Evolutionary conservation across 2,113 vertebrate species (phyloP).

Genomic region (Pelusios castaneus): DNA sequence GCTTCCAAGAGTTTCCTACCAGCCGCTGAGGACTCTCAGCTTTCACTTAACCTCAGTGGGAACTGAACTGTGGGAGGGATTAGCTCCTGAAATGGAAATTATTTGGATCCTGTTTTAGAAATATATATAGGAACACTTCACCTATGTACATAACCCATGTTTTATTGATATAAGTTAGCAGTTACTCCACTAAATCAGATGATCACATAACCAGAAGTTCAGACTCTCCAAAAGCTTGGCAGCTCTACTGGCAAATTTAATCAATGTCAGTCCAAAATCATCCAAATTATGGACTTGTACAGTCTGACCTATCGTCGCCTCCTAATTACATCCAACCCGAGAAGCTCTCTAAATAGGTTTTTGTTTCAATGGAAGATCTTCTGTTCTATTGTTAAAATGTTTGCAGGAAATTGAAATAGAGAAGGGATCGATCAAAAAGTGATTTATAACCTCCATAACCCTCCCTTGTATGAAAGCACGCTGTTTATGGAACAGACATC

Average conservation of each 20-base stretch:
- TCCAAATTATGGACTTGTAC: background rate
- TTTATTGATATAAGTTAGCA: background rate
- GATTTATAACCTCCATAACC: constrained; percentile 12
- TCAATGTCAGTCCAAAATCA: constrained; percentile 22
- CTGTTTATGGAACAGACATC: background rate
- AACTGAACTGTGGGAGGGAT: background rate
- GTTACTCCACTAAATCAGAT: background rate
- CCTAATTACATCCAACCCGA: constrained; percentile 15
- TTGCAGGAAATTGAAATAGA: constrained; percentile 1
- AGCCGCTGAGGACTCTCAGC: background rate
- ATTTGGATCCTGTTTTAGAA: background rate
- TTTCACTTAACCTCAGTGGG: accelerated
- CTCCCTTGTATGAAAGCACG: background rate
- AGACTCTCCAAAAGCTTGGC: background rate
- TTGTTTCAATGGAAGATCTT: constrained; percentile 24
- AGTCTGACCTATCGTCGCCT: constrained; percentile 26
- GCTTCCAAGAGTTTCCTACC: background rate
- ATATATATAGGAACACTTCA: background rate
- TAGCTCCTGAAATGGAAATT: background rate
- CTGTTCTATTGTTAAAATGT: background rate
- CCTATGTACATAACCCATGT: background rate
- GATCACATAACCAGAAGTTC: background rate
- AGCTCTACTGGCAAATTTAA: background rate
- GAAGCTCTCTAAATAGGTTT: constrained; percentile 23
- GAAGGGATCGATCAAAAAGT: constrained; percentile 9